Conservation (phyloP, 2,113 vertebrate species). For the crab-eating macaque (Macaca fascicularis) region T2T-MFA8v1.1 NC_088391.1:85439001-85439500, state of each 20-base stretch:
- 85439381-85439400: neutral
- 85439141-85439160: neutral
- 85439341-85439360: neutral
- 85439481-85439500: neutral
- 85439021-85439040: neutral
- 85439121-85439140: neutral
- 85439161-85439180: neutral
- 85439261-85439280: neutral
- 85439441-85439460: neutral
- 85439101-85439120: neutral
- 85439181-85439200: neutral
- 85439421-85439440: neutral
- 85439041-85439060: neutral
- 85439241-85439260: neutral
- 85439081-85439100: neutral
- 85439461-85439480: neutral
- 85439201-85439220: neutral
- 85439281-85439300: neutral
- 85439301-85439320: neutral
- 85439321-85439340: neutral
- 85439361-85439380: neutral
- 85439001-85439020: neutral
- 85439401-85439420: neutral
- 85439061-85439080: neutral
- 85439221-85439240: neutral